Base-by-base conservation (phyloP, 2,888 invertebrate species). In the Glyphotaelius pellucidus region DNA sequence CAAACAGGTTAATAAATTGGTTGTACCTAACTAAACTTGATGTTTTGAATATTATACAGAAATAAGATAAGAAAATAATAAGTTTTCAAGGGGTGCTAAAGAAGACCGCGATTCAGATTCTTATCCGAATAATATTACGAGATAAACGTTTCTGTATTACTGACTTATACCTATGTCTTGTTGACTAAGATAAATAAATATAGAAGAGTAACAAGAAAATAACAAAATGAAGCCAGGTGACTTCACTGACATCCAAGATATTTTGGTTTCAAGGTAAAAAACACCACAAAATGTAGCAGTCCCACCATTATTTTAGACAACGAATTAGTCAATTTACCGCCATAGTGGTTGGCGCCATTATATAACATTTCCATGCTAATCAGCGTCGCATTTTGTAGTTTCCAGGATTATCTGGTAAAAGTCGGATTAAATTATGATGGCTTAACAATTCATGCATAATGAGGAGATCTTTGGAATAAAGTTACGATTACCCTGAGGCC, bases 321-420 rank as follows among this genome's bases (percentile, higher is more conserved):
- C 32, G 32, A 81, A 81, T 81, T 81, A 15, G 81, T 19, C 81
- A 81, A 81, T 32, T 81, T 19, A 31, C 81, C 81, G 81, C 81
- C 81, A 67, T n/a, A 67, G 67, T 67, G 67, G n/a, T 67, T 25
- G 9, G 67, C 67, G 67, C 67, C 67, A 67, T 67, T 67, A 7
- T 9, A 67, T 67, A 67, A 25, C 67, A 67, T 67, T 67, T 67
- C 0, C 19, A 67, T 0, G 25, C 67, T 67, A 67, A 25, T 52
- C 67, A 1, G 67, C 25, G 25, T 5, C 67, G 67, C 67, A 67
- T 25, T 7, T 67, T n/a, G 2, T 9, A 67, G 9, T n/a, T 67
- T 67, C 67, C 67, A 67, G 11, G 25, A 25, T n/a, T 67, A 67
- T 67, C 67, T 9, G n/a, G 25, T 25, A 67, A 25, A 67, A 67